Evolutionary conservation across 1,140 invertebrate species (phyloP), one percentile per base, ranked within the genome.

Genomic region (Uloborus diversus): DNA sequence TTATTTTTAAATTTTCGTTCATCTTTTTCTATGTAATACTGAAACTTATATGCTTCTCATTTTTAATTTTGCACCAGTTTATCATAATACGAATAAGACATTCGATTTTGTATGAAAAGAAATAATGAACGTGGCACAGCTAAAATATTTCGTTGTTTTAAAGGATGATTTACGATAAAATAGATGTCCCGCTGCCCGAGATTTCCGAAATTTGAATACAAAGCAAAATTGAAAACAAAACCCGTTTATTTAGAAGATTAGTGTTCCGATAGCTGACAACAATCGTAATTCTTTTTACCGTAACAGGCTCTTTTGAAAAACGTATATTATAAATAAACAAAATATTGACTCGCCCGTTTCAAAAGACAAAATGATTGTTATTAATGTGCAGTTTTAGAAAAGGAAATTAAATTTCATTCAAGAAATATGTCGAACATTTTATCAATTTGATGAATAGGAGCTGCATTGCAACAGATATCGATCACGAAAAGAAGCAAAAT

Each of bases 401-500:
- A 28, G 47, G 53, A 68, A 68, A 68, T 68, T 30, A 51, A 68
- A 68, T 68, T n/a, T n/a, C n/a, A n/a, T n/a, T n/a, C n/a, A n/a
- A 68, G 53, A 68, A 32, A 68, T 51, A 51, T 53, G 47, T 53
- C 28, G 37, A 68, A 68, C 65, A 68, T 65, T 47, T 68, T 51
- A 53, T 68, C 65, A 14, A 5, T 13, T 17, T 53, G 53, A 68
- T 68, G 53, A 68, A 51, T 32, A 49, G 28, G 25, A 32, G 30
- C 23, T 32, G 30, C 20, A 51, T 17, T 51, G 28, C n/a, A 27
- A 30, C 27, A 14, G 7, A 68, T 23, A 51, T 68, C 27, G 28
- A 49, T 49, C n/a, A 68, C 32, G 20, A 11, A 68, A 51, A 68
- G 25, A 68, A 32, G 13, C n/a, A n/a, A n/a, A n/a, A n/a, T n/a